phyloP scores from a whole-genome alignment of 1,140 invertebrate genomes.

The Trachelipus rathkii region DNA sequence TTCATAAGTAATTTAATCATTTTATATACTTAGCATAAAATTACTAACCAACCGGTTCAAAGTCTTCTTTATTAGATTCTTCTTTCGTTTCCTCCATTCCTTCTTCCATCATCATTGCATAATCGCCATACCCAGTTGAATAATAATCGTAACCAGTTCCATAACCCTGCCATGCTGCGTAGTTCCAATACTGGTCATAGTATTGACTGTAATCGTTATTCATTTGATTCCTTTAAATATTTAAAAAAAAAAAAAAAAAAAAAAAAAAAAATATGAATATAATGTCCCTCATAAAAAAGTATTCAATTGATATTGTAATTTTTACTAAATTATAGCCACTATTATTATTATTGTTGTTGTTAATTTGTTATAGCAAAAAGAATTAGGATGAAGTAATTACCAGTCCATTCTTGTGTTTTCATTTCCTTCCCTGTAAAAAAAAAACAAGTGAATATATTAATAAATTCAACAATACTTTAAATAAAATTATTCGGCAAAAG shows the following conservation, averaged over 20 bases:
- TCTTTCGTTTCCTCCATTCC: conserved; percentile 48
- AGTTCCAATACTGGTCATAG: conserved; percentile 59
- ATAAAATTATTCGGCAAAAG: too few relatives aligned
- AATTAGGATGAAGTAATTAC: too few relatives aligned
- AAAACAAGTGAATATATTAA: neutral
- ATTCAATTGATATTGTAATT: neutral
- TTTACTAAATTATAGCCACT: neutral
- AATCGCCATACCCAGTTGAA: conserved; percentile 52
- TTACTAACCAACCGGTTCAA: conserved; percentile 60
- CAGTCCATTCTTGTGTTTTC: neutral
- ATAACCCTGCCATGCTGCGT: conserved; percentile 57
- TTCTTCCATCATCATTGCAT: conserved; percentile 49
- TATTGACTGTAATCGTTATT: conserved; percentile 46
- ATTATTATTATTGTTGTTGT: neutral
- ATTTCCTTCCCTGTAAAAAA: neutral
- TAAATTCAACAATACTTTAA: too few relatives aligned
- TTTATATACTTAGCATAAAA: neutral
- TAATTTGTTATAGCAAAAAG: too few relatives aligned
- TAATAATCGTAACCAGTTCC: conserved; percentile 45
- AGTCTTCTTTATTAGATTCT: conserved; percentile 56
- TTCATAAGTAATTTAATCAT: too few relatives aligned
- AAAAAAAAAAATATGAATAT: neutral
- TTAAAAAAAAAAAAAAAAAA: too few relatives aligned
- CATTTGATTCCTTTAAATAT: conserved; percentile 33
- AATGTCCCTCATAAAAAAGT: neutral